Evolutionary conservation across 2,888 invertebrate species (phyloP).

Genomic region (Sesia bembeciformis): DNA sequence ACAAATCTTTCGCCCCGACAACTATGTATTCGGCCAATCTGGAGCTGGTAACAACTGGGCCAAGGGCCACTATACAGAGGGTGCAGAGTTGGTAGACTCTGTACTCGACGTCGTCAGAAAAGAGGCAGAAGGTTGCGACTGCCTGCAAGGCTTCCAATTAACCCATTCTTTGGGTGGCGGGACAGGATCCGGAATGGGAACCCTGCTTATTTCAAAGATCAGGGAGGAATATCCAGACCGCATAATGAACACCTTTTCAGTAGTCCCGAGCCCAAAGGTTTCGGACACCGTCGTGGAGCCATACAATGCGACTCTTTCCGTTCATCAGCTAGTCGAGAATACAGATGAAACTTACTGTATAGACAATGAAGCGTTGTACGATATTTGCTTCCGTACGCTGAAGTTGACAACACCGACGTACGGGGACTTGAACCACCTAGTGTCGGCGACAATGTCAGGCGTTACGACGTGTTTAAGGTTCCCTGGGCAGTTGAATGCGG

Average conservation of each 20-base stretch:
- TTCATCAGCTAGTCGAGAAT: slow-evolving; percentile 83
- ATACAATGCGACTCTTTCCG: slow-evolving; percentile 84
- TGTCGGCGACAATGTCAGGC: slow-evolving; percentile 82
- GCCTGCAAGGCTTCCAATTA: slow-evolving; percentile 83
- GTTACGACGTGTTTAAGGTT: slow-evolving; percentile 80
- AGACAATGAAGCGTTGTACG: slow-evolving; percentile 73
- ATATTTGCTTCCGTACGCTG: slow-evolving; percentile 80
- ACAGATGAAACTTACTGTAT: slow-evolving; percentile 72
- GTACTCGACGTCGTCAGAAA: slow-evolving; percentile 82
- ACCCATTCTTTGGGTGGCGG: slow-evolving; percentile 73
- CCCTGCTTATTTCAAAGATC: slow-evolving; percentile 84
- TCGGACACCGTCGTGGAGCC: slow-evolving; percentile 62
- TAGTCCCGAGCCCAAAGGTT: slow-evolving; percentile 82
- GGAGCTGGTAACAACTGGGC: slow-evolving; percentile 23
- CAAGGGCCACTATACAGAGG: slow-evolving; percentile 84
- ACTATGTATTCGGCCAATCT: slow-evolving; percentile 80
- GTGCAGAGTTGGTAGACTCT: slow-evolving; percentile 83
- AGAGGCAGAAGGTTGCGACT: slow-evolving; percentile 87
- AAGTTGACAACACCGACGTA: slow-evolving; percentile 79
- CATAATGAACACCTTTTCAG: slow-evolving; percentile 82
- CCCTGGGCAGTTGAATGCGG: slow-evolving; percentile 48
- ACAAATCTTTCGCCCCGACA: slow-evolving; percentile 84
- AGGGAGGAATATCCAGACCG: slow-evolving; percentile 87
- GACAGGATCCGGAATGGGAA: slow-evolving; percentile 17
- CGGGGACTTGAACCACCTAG: slow-evolving; percentile 82